These are phyloP conservation scores for Sebastes itinus DNA, from an alignment of 2,797 vertebrate genomes.

Conservation along the genomic window DNA sequence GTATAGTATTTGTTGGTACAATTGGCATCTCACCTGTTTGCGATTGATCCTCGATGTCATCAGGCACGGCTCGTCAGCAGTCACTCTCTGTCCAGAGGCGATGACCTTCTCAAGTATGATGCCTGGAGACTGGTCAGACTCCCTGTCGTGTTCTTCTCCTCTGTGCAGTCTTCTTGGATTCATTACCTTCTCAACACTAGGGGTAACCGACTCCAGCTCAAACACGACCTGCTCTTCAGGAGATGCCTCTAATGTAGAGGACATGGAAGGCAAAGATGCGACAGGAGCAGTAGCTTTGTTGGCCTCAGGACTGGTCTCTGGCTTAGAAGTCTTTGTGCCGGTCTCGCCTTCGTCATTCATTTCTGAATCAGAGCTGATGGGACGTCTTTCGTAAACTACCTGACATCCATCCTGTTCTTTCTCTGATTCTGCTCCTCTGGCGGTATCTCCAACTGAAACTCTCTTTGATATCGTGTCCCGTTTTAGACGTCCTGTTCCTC, in stretches of 20 bases:
- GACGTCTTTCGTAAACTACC: slow-evolving; percentile 72
- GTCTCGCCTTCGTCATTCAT: slow-evolving; percentile 24
- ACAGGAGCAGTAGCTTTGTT: not conserved
- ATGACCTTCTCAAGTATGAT: slow-evolving; percentile 78
- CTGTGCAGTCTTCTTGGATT: slow-evolving; percentile 40
- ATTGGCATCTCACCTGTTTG: slow-evolving; percentile 56
- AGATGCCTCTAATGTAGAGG: slow-evolving; percentile 48
- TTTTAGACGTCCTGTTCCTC: slow-evolving; percentile 35
- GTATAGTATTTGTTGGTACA: not conserved
- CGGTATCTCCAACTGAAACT: slow-evolving; percentile 6
- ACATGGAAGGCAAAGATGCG: not conserved
- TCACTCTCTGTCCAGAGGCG: slow-evolving; percentile 45
- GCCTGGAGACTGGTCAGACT: slow-evolving; percentile 65
- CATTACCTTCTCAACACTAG: slow-evolving; percentile 52
- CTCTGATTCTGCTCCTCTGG: slow-evolving; percentile 29
- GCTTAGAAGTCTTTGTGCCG: slow-evolving; percentile 8
- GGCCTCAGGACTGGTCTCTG: not conserved
- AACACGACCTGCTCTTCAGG: slow-evolving; percentile 59
- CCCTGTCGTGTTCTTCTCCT: slow-evolving; percentile 43
- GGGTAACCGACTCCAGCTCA: slow-evolving; percentile 67
- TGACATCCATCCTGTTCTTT: slow-evolving; percentile 72
- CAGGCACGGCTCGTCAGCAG: slow-evolving; percentile 16
- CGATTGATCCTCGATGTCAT: slow-evolving; percentile 6
- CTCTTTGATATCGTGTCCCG: slow-evolving; percentile 39
- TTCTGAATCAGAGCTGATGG: slow-evolving; percentile 53